phyloP scores from a whole-genome alignment of 2,888 invertebrate genomes.

The Tridacna crocea region DNA sequence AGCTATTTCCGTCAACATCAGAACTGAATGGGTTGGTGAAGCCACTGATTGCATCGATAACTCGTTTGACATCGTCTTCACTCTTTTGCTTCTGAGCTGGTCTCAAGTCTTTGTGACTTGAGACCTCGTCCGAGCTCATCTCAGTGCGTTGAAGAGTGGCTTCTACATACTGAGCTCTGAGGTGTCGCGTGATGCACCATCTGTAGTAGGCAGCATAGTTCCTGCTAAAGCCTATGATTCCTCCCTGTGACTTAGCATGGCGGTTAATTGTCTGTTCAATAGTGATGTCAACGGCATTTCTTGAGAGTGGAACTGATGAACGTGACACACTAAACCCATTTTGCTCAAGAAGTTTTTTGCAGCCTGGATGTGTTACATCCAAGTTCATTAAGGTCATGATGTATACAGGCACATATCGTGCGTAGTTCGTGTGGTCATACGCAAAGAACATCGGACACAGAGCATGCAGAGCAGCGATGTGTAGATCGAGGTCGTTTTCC shows the following conservation, averaged over 20 bases:
- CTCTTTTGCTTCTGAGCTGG: conserved; percentile 21
- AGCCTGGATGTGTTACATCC: conserved; percentile 37
- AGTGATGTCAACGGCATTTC: conserved; percentile 49
- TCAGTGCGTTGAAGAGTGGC: conserved; percentile 30
- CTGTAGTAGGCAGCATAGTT: conserved; percentile 44
- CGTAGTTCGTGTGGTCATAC: conserved; percentile 51
- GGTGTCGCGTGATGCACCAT: conserved; percentile 40
- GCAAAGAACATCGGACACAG: conserved; percentile 54
- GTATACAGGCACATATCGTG: conserved; percentile 49
- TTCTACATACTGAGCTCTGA: conserved; percentile 38
- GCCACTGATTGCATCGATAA: conserved; percentile 19
- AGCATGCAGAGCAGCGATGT: conserved; percentile 33
- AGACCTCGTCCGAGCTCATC: conserved; percentile 20
- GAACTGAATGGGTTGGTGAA: conserved; percentile 37
- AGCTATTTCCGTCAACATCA: conserved; percentile 10
- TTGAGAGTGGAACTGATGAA: conserved; percentile 42
- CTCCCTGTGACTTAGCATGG: conserved; percentile 42
- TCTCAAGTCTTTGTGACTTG: conserved; percentile 27
- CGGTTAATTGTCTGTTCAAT: conserved; percentile 47
- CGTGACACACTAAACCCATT: conserved; percentile 53
- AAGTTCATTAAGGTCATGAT: conserved; percentile 43
- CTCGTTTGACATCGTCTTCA: conserved; percentile 24
- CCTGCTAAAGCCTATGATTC: conserved; percentile 40
- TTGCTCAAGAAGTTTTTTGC: conserved; percentile 31
- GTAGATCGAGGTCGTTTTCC: conserved; percentile 48